Conservation (phyloP, 2,888 invertebrate species). For the Colletes collaris region DNA sequence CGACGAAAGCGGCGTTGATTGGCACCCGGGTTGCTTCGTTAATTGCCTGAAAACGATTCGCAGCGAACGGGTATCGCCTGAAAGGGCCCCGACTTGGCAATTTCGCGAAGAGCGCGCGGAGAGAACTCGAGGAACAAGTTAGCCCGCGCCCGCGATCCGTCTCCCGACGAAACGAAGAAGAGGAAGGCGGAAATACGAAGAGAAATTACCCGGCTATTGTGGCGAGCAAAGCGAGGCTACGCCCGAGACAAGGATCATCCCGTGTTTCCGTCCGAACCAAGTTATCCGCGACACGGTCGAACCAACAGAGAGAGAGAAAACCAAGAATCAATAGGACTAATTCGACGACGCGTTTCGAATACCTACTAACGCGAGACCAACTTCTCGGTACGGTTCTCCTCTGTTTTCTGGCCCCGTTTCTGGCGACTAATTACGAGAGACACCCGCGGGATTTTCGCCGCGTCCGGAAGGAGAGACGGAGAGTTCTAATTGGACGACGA, state of each 20-base stretch:
- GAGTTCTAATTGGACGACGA: conserved; percentile 38
- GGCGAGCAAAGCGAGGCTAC: conserved; percentile 21
- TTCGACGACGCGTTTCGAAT: conserved; percentile 55
- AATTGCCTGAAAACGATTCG: conserved; percentile 32
- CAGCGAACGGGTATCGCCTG: conserved; percentile 33
- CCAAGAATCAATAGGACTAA: conserved; percentile 65
- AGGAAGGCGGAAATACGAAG: conserved; percentile 25
- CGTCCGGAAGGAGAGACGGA: background rate
- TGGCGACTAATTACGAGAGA: conserved; percentile 43
- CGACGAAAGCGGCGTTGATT: conserved; percentile 24
- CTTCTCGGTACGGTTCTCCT: conserved; percentile 31
- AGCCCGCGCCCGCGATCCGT: conserved; percentile 20
- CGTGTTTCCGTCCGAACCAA: conserved; percentile 48
- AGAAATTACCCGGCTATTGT: conserved; percentile 67
- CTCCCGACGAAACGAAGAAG: conserved; percentile 10
- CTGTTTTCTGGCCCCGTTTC: conserved; percentile 35
- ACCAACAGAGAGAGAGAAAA: background rate
- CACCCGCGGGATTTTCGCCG: conserved; percentile 19
- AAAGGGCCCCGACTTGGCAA: conserved; percentile 46
- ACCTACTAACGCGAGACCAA: conserved; percentile 14
- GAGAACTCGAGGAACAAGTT: conserved; percentile 49
- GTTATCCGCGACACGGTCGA: conserved; percentile 48
- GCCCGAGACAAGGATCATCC: conserved; percentile 48
- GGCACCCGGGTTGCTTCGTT: background rate
- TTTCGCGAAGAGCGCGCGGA: conserved; percentile 35